These are phyloP conservation scores for Sceliomorpha sp. DNA, from an alignment of 2,888 invertebrate genomes.

Conservation along the genomic window DNA sequence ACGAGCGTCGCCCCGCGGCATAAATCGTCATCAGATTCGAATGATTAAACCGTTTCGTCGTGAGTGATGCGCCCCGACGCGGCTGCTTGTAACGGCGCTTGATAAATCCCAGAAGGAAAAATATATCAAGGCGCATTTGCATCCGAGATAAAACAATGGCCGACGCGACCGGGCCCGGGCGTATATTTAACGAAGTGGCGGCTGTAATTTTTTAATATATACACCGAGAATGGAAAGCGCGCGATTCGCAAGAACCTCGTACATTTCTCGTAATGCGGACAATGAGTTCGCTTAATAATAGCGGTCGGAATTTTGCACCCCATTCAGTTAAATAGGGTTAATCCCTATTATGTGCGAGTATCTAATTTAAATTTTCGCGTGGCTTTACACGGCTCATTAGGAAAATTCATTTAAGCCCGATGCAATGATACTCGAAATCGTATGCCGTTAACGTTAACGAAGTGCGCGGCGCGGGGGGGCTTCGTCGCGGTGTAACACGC, in stretches of 20 bases:
- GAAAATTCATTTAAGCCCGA: conserved; percentile 59
- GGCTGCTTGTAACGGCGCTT: not conserved
- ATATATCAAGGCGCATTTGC: conserved; percentile 12
- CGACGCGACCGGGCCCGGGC: not conserved
- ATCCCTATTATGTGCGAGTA: conserved; percentile 38
- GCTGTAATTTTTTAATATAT: conserved; percentile 10
- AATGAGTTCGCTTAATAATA: conserved; percentile 23
- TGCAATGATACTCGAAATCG: conserved; percentile 38
- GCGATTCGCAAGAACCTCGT: conserved; percentile 16
- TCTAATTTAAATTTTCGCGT: conserved; percentile 51
- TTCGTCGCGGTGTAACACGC: conserved; percentile 8
- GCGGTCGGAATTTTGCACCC: conserved; percentile 12
- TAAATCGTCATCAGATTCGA: not conserved
- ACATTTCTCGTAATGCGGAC: conserved; percentile 19
- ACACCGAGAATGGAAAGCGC: conserved; percentile 9
- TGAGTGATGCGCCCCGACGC: not conserved
- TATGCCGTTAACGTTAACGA: conserved; percentile 55
- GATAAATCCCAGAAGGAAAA: conserved; percentile 20
- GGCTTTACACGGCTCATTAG: conserved; percentile 54
- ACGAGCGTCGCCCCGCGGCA: too few species aligned
- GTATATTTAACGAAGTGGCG: conserved; percentile 5
- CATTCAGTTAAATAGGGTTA: conserved; percentile 17
- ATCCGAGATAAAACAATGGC: conserved; percentile 15
- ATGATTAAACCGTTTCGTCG: not conserved
- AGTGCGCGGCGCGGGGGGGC: conserved; percentile 11